Evolutionary conservation across 1,140 invertebrate genomes (phyloP), one percentile per base, ranked within the genome.

Genomic region (Neodiprion fabricii): DNA sequence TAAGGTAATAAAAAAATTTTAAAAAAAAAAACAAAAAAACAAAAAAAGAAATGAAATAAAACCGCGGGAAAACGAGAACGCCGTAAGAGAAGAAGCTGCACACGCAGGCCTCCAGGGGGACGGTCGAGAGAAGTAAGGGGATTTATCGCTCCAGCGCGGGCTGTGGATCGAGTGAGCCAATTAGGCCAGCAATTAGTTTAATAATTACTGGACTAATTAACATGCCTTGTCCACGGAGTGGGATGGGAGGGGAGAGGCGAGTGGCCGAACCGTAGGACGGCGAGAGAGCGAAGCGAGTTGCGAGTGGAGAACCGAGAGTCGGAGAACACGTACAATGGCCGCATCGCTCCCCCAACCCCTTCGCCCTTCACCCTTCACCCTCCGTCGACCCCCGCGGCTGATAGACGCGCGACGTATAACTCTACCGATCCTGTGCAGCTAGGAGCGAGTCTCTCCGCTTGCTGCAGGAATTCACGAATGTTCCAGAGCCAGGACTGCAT

Each of bases 201-300:
- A 61, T 61, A 61, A 61, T 61, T 61, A 61, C 4, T 61, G 53
- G 53, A 61, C n/a, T 61, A 61, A 61, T 61, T 61, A 61, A 61
- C n/a, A 61, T 61, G 53, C 53, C 53, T 61, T 61, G 53, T 61
- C 53, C 53, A 40, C 48, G 61, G 47, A 21, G 53, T 1, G 28
- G 68, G 70, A n/a, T 69, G 49, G 61, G n/a, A 61, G 40, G 53
- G 71, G 17, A 14, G 50, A 67, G 17, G 17, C 61, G 66, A 21
- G 67, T 70, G 50, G 72, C 14, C 50, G 71, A 67, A 47, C 17
- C 70, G 50, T 9, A 12, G 53, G 11, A 71, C 50, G 28, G 28
- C 67, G 72, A 76, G 61, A 65, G 17, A 1, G 17, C 12, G 17
- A 14, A 14, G 61, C 12, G 17, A 65, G 61, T 65, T 17, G 61